phyloP scores from a whole-genome alignment of 2,888 invertebrate genomes.

The Anodontia alba region DNA sequence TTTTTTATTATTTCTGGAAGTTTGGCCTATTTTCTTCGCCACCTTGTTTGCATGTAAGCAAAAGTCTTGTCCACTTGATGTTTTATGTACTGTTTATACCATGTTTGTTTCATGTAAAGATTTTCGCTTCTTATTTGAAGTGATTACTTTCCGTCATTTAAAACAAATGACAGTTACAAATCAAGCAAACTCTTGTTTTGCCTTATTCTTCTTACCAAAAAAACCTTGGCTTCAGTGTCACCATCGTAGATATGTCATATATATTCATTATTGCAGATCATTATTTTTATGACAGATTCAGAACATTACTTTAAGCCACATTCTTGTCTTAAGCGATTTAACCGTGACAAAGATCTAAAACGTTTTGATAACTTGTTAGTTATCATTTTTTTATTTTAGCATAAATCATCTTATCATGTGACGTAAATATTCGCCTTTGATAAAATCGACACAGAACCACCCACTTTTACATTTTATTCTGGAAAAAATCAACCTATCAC shows the following conservation, averaged over 20 bases:
- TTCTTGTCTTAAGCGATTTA: no score
- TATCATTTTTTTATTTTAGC: no score
- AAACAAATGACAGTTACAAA: constrained; percentile 6
- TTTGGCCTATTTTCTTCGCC: background rate
- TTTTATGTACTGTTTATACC: constrained; percentile 3
- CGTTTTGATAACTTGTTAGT: no score
- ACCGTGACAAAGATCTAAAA: no score
- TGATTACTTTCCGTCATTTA: background rate
- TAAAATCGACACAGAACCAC: no score
- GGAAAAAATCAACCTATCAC: no score
- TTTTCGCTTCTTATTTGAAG: background rate
- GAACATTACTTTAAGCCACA: background rate
- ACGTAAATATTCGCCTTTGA: no score
- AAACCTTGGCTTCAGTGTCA: background rate
- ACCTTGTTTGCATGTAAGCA: background rate
- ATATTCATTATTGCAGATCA: background rate
- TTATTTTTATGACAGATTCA: background rate
- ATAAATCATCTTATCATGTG: no score
- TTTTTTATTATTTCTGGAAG: no score
- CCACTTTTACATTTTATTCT: no score
- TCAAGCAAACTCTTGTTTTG: constrained; percentile 4
- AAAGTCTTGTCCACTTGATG: background rate
- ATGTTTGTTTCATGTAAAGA: constrained; percentile 1
- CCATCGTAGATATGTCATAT: background rate
- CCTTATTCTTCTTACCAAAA: background rate